These are phyloP conservation scores for Acanthopleura granulata DNA, from an alignment of 2,888 invertebrate genomes.

Conservation along the genomic window DNA sequence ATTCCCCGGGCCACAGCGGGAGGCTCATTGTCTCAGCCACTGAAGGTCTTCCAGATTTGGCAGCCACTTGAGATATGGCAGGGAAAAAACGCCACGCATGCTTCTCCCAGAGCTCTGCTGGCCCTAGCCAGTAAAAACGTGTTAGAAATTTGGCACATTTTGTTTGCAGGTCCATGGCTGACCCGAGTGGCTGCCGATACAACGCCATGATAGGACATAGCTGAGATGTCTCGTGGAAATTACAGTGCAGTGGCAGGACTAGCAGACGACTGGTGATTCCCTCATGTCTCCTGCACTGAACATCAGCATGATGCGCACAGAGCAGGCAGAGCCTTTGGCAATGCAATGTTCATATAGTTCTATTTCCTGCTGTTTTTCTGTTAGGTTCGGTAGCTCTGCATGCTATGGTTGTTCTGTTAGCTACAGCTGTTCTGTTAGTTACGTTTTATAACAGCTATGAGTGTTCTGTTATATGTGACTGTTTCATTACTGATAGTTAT, in stretches of 20 bases:
- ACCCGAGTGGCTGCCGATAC: not conserved
- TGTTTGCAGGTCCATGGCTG: slow-evolving; percentile 6
- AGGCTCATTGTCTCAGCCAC: slow-evolving; percentile 5
- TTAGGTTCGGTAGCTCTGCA: too few species aligned
- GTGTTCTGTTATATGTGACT: too few species aligned
- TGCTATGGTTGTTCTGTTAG: too few species aligned
- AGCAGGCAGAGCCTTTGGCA: too few species aligned
- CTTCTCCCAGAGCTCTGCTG: not conserved
- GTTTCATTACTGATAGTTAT: too few species aligned
- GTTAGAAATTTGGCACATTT: not conserved
- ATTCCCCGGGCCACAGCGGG: not conserved
- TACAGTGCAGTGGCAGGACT: not conserved
- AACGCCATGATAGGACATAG: not conserved
- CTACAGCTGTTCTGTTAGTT: too few species aligned
- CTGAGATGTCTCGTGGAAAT: not conserved
- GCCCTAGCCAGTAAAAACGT: not conserved
- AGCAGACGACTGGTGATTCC: too few species aligned
- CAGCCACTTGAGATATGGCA: not conserved
- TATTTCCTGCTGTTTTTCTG: too few species aligned
- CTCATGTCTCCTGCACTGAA: not conserved
- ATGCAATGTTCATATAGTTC: too few species aligned
- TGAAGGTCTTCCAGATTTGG: slow-evolving; percentile 15
- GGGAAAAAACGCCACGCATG: not conserved
- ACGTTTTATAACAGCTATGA: too few species aligned
- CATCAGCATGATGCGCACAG: not conserved